Conservation (phyloP, 2,113 vertebrate genomes). For the Trematomus loennbergii region DNA sequence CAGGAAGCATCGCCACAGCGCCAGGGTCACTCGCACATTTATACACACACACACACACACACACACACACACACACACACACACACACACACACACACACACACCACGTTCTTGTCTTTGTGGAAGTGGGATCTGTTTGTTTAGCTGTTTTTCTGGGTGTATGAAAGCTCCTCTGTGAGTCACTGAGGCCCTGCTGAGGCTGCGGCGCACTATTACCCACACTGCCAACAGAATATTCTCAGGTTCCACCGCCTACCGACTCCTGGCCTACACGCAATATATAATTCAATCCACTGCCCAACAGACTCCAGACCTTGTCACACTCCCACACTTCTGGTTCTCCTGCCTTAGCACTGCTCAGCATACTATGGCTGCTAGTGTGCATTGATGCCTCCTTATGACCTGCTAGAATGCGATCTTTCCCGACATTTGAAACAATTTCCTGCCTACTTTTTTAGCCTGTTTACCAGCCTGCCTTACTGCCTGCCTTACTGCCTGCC, state of each 20-base stretch:
- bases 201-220: conserved; percentile 55
- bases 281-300: conserved; percentile 62
- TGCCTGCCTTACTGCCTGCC: conserved; percentile 17
- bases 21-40: conserved; percentile 90
- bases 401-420: conserved; percentile 20
- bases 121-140: conserved; percentile 90
- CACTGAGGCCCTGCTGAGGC: conserved; percentile 51
- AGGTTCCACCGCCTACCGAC: conserved; percentile 53
- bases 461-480: conserved; percentile 13
- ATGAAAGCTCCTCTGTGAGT: conserved; percentile 71
- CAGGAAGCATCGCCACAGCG: conserved; percentile 90
- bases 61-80: not conserved
- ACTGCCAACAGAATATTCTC: conserved; percentile 47
- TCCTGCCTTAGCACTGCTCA: conserved; percentile 49
- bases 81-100: conserved; percentile 11
- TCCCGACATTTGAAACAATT: conserved; percentile 41
- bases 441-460: conserved; percentile 44
- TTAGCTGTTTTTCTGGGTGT: conserved; percentile 76
- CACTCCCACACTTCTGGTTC: conserved; percentile 53
- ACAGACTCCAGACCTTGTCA: conserved; percentile 54
- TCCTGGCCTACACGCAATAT: conserved; percentile 50
- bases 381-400: conserved; percentile 43
- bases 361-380: conserved; percentile 30
- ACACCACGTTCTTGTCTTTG: conserved; percentile 81
- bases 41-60: conserved; percentile 42